Evolutionary conservation across 2,113 vertebrate genomes (phyloP).

Genomic region (Campylomormyrus tamandua): DNA sequence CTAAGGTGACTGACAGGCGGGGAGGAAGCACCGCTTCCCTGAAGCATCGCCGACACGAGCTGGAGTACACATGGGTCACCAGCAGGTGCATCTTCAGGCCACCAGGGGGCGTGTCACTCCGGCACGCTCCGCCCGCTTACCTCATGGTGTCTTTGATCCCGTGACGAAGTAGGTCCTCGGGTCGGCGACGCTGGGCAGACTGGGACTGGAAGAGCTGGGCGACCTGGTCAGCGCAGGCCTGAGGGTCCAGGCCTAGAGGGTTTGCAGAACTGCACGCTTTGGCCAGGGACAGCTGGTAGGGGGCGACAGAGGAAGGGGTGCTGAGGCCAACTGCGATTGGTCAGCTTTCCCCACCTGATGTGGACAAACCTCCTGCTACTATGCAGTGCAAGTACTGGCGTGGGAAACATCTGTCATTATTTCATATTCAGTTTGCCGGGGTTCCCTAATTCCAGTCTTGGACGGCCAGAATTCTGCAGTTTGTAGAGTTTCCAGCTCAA

Average conservation of each 20-base stretch:
- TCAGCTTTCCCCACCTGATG: not conserved
- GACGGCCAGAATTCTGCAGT: not conserved
- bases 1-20: not conserved
- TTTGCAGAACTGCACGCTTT: constrained; percentile 76
- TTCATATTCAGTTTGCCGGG: not conserved
- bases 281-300: constrained; percentile 69
- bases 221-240: constrained; percentile 64
- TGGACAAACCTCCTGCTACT: not conserved
- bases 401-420: not conserved
- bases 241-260: constrained; percentile 71
- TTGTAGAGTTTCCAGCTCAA: not conserved
- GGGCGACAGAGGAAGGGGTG: not conserved
- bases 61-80: not conserved
- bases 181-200: constrained; percentile 47
- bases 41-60: not conserved
- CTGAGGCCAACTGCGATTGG: not conserved
- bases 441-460: not conserved
- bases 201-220: constrained; percentile 78
- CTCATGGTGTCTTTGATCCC: constrained; percentile 95
- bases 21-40: not conserved
- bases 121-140: constrained; percentile 43
- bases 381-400: not conserved
- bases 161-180: constrained; percentile 65
- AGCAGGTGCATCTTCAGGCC: not conserved
- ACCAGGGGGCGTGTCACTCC: not conserved